Percentiles rank a stretch among this genome's conserved stretches.
Evolutionary conservation across 2,888 invertebrate species (phyloP).

Genomic region (Napeogenes sylphis): DNA sequence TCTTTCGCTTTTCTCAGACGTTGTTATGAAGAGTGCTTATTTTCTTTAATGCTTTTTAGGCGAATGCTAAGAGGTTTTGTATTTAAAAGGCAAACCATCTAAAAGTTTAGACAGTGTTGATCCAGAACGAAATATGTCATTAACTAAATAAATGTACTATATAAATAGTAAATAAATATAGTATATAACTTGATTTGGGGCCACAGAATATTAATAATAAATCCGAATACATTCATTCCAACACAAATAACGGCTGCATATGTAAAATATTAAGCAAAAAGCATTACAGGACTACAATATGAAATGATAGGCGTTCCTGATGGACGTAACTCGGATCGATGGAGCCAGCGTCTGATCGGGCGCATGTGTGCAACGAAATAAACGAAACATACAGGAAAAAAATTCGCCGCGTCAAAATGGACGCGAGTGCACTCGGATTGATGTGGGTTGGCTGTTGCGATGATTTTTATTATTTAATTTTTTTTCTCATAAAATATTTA

Average conservation of each 20-base stretch:
- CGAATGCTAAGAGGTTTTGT: background rate
- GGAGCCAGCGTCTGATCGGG: conserved; percentile 45
- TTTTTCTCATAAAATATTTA: background rate
- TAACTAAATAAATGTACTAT: too few relatives aligned
- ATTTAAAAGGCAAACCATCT: background rate
- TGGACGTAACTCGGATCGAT: conserved; percentile 49
- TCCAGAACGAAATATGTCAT: background rate
- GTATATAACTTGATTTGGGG: too few relatives aligned
- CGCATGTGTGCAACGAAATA: conserved; percentile 66
- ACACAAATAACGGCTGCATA: too few relatives aligned
- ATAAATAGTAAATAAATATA: too few relatives aligned
- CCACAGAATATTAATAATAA: too few relatives aligned
- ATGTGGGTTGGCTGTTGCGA: conserved; percentile 36
- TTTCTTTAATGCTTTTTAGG: background rate
- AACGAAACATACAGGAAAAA: conserved; percentile 68
- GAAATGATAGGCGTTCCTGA: conserved; percentile 24
- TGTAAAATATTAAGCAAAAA: conserved; percentile 4
- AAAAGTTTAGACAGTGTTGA: background rate
- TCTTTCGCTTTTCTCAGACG: background rate
- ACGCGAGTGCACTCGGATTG: conserved; percentile 44
- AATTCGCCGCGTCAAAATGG: conserved; percentile 69
- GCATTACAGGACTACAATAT: conserved; percentile 15
- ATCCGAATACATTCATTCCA: too few relatives aligned
- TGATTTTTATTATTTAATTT: background rate
- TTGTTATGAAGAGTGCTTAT: conserved; percentile 1